These are phyloP conservation scores for Scomber scombrus DNA, from an alignment of 2,113 vertebrate species.

Conservation along the genomic window DNA sequence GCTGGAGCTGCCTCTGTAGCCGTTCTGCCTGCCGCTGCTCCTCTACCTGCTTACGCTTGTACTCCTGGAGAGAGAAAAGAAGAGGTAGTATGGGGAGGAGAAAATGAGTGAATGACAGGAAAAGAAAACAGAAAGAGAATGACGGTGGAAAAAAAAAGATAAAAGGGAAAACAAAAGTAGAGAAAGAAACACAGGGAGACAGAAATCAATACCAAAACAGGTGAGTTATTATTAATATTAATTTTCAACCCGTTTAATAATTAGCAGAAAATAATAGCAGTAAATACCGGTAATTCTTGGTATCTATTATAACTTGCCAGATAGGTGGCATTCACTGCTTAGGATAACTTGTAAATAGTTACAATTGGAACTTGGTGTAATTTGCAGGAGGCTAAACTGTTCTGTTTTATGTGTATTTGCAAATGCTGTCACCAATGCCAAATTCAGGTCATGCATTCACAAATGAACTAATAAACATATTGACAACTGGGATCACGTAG, in stretches of 20 bases:
- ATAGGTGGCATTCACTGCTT: not conserved
- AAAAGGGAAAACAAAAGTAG: not conserved
- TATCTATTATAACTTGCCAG: not conserved
- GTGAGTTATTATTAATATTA: not conserved
- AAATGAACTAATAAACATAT: conserved; percentile 11
- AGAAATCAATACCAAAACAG: not conserved
- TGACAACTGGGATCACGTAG: conserved; percentile 5
- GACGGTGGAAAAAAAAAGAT: rapidly evolving
- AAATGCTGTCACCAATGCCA: not conserved
- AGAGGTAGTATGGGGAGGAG: not conserved
- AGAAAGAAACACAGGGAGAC: not conserved
- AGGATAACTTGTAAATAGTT: not conserved
- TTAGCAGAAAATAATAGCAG: not conserved
- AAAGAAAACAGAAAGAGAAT: not conserved
- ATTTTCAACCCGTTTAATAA: not conserved
- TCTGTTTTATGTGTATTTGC: not conserved
- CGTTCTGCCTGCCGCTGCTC: conserved; percentile 96
- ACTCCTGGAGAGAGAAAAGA: conserved; percentile 87
- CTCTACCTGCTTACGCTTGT: conserved; percentile 96
- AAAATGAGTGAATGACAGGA: not conserved
- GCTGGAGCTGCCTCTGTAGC: conserved; percentile 93
- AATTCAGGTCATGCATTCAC: not conserved
- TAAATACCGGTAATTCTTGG: conserved; percentile 2
- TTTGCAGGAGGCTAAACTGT: not conserved
- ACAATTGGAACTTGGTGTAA: not conserved